Percentiles rank a stretch among this genome's conserved stretches.
Conservation (phyloP, 2,797 vertebrate species). For the Lacerta agilis region DNA sequence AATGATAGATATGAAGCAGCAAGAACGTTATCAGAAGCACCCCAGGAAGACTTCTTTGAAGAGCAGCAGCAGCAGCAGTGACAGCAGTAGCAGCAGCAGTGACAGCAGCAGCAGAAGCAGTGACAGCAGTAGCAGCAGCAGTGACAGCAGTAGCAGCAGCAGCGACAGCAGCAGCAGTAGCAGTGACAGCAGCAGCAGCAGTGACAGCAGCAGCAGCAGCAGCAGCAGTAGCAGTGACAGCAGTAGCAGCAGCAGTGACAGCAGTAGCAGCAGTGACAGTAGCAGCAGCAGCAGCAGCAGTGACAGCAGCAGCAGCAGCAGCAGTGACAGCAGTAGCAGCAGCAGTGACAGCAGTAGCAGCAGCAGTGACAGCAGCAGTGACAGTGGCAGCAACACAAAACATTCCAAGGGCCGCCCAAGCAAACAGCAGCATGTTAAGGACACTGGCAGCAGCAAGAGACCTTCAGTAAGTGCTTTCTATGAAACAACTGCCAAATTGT, state of each 20-base stretch:
- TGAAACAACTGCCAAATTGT: not conserved
- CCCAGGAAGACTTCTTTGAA: too few relatives aligned
- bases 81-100: not conserved
- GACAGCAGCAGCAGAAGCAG: conserved; percentile 20
- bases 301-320: not conserved
- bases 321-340: not conserved
- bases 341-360: too few relatives aligned
- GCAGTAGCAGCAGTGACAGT: not conserved
- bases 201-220: not conserved
- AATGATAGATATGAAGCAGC: not conserved
- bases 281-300: not conserved
- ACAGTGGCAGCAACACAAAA: not conserved
- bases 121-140: not conserved
- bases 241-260: conserved; percentile 16
- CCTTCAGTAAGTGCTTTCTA: not conserved
- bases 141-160: not conserved
- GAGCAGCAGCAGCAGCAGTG: not conserved
- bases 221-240: not conserved
- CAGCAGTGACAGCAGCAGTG: conserved; percentile 14
- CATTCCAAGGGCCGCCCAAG: not conserved
- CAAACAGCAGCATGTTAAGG: not conserved
- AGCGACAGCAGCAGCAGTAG: conserved; percentile 30
- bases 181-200: not conserved
- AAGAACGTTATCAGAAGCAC: not conserved
- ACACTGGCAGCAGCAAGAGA: conserved; percentile 22